Percentiles rank a stretch among this genome's conserved stretches.
Evolutionary conservation across 2,888 invertebrate species (phyloP).

Genomic region (Catocala nupta): DNA sequence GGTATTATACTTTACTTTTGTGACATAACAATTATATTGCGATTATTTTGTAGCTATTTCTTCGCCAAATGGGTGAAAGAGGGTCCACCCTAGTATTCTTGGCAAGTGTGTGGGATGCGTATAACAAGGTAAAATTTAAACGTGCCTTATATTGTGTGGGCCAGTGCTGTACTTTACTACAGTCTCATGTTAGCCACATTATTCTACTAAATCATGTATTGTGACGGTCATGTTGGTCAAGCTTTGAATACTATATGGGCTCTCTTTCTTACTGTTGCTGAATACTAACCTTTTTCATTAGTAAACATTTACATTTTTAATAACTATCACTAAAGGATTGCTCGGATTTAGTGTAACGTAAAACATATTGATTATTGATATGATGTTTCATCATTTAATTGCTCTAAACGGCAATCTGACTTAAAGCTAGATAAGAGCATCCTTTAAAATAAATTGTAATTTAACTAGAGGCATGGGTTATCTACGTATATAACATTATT

Average conservation of each 20-base stretch:
- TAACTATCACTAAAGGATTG: not conserved
- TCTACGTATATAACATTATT: too few relatives aligned
- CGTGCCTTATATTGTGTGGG: constrained; percentile 50
- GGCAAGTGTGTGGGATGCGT: constrained; percentile 77
- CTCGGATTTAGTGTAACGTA: not conserved
- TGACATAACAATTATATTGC: constrained; percentile 46
- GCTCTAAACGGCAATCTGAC: not conserved
- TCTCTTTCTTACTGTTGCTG: constrained; percentile 67
- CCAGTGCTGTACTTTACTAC: constrained; percentile 50
- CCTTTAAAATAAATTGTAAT: not conserved
- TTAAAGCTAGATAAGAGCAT: not conserved
- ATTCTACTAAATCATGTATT: constrained; percentile 53
- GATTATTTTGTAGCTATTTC: constrained; percentile 79
- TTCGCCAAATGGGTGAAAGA: constrained; percentile 84
- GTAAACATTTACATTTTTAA: constrained; percentile 41
- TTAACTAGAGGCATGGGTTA: not conserved
- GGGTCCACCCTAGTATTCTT: constrained; percentile 83
- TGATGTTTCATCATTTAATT: not conserved
- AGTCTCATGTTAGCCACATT: constrained; percentile 62
- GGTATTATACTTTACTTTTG: constrained; percentile 7
- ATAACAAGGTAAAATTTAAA: constrained; percentile 71
- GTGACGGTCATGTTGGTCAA: constrained; percentile 45
- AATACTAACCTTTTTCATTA: constrained; percentile 49
- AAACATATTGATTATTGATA: too few relatives aligned
- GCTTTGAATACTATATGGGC: constrained; percentile 69